Evolutionary conservation across 2,797 vertebrate species (phyloP), one percentile per base, ranked within the genome.

Genomic region (Sebastes oblongus): DNA sequence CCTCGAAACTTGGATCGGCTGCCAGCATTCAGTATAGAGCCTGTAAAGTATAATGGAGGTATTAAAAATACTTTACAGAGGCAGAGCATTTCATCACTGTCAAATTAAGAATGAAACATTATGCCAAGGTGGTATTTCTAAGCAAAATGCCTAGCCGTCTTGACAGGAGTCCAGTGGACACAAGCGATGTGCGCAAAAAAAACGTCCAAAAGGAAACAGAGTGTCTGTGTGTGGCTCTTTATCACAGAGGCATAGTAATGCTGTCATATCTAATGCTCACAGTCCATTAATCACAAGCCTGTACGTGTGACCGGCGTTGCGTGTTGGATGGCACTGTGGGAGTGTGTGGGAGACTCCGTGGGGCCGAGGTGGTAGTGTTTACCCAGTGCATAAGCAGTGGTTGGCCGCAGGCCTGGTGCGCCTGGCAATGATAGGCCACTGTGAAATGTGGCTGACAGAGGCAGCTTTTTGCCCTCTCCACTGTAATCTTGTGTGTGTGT

Each of bases 381-480:
- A 94, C 90, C 77, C 89, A 93, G 82, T 73, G 87, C 90, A 86
- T 82, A 87, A 92, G 90, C 80, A 79, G 93, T 66, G 89, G 88
- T 89, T 93, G 92, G 93, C 95, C 85, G 78, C 90, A 84, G 91
- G 94, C 94, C 88, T 90, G 82, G 84, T 84, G 52, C 74, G 75
- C 83, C 75, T 75, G 75, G 84, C 86, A 80, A 55, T 95, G 94
- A 95, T 88, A 81, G 84, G 89, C 81, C 88, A 92, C 95, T 95
- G 95, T 96, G 95, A 96, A 96, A 96, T 96, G 94, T 84, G 77
- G 60, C 88, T 96, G 95, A 95, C 95, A 94, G 83, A 82, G 83
- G 88, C 81, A 87, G 88, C 88, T 83, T 79, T 11, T 81, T 86
- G 89, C 86, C 84, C 83, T 89, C 85, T 84, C 66, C 68, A 50